phyloP scores from a whole-genome alignment of 2,113 vertebrate genomes.

The Rhinoptilus africanus region DNA sequence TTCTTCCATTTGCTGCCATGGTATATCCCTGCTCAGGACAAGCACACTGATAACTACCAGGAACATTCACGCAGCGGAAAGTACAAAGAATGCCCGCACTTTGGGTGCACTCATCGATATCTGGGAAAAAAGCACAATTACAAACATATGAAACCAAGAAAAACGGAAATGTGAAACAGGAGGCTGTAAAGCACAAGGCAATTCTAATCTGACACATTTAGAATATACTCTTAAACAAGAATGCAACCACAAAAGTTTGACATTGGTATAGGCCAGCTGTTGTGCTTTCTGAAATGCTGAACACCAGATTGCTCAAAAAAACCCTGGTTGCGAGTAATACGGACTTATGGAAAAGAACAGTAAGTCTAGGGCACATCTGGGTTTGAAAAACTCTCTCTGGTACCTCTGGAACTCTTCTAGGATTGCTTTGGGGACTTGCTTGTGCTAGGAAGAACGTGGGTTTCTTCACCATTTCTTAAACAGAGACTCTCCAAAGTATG shows the following conservation, averaged over 20 bases:
- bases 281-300: background rate
- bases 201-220: background rate
- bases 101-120: conserved; percentile 91
- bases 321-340: background rate
- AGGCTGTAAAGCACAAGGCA: background rate
- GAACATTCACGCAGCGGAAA: conserved; percentile 89
- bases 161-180: background rate
- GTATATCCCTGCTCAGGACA: conserved; percentile 88
- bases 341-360: background rate
- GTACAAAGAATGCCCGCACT: conserved; percentile 86
- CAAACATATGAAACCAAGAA: background rate
- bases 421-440: background rate
- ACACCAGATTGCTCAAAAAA: background rate
- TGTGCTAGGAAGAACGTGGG: background rate
- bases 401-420: background rate
- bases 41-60: conserved; percentile 89
- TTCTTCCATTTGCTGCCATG: conserved; percentile 85
- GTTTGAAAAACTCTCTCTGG: background rate
- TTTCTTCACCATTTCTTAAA: background rate
- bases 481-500: background rate
- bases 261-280: background rate
- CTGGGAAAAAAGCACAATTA: conserved; percentile 64
- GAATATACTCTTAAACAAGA: background rate
- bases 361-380: background rate
- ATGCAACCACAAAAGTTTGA: background rate